Conservation (phyloP, 1,140 invertebrate genomes). For the Ips nitidus region DNA sequence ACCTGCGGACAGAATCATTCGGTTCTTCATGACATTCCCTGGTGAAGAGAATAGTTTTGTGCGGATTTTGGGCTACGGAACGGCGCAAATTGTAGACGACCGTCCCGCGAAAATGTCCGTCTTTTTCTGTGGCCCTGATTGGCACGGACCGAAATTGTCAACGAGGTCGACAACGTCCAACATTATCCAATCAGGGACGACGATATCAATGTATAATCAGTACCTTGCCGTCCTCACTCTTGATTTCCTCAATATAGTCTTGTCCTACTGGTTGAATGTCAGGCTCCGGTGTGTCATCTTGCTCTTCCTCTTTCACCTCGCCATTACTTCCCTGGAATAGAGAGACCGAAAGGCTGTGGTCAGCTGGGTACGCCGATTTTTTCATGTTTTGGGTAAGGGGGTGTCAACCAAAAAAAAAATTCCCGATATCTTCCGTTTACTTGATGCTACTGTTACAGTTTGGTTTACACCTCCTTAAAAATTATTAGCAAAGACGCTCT, state of each 20-base stretch:
- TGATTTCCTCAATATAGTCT: conserved; percentile 98
- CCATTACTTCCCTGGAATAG: conserved; percentile 49
- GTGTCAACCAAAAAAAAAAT: conserved; percentile 22
- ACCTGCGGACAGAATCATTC: conserved; percentile 56
- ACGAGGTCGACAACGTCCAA: too few species aligned
- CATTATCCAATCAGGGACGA: too few species aligned
- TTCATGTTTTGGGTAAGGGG: conserved; percentile 13
- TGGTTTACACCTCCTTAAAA: conserved; percentile 21
- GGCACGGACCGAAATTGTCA: too few species aligned
- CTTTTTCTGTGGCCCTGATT: too few species aligned
- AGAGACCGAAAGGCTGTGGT: conserved; percentile 7
- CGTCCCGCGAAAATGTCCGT: conserved; percentile 13
- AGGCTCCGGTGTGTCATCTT: conserved; percentile 66
- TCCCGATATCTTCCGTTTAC: conserved; percentile 3
- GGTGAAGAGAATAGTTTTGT: not conserved
- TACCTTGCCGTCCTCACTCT: conserved; percentile 86
- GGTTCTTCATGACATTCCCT: not conserved
- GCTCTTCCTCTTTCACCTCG: conserved; percentile 61
- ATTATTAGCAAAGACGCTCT: not conserved
- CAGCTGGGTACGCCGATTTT: not conserved
- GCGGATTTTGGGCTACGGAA: conserved; percentile 9
- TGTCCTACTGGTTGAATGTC: conserved; percentile 96
- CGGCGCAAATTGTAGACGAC: not conserved
- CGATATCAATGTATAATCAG: conserved; percentile 4
- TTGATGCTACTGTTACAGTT: conserved; percentile 1